Evolutionary conservation across 2,888 invertebrate species (phyloP), one percentile per base, ranked within the genome.

Genomic region (Masnerella sp.): DNA sequence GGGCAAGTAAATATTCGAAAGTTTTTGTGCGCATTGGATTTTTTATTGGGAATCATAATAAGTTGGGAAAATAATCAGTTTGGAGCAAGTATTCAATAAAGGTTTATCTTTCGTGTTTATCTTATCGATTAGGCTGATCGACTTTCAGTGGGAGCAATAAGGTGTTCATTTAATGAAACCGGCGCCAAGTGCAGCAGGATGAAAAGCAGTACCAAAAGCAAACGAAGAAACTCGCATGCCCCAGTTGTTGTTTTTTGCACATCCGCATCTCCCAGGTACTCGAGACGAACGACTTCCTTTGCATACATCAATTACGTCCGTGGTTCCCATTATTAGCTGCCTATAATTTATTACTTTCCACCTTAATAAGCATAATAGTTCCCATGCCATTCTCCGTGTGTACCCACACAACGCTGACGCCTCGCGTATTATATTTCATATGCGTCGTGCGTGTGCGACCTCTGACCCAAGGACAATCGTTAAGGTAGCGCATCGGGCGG

Each of bases 311-410:
- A 85, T 85, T 84, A 85, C 79, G 80, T 78, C 75, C 75, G 77
- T 77, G 82, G 82, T 84, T 84, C 83, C 83, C 84, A 83, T 83
- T 84, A 85, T 85, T 84, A 84, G 81, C 83, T 79, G 79, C 67
- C 82, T 83, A 83, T 87, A 86, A 87, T 87, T 85, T 86, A 86
- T 87, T 85, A 85, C 86, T 86, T 86, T 85, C 85, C 82, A 83
- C 82, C 83, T 86, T 87, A 86, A 87, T 86, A 87, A 87, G 85
- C 85, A 84, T 85, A 86, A 86, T 85, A 84, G 82, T 87, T 86
- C 84, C 82, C 84, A 85, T 83, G 82, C 80, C 79, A 79, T 83
- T 81, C 82, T 76, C 75, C 79, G 79, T 80, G 78, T 74, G 76
- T 59, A 68, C 67, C 73, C 73, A 67, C 73, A 69, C 64, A 54